Percentiles rank a stretch among this genome's conserved stretches.
Conservation (phyloP, 2,797 vertebrate genomes). For the Ceyx erithaca region DNA sequence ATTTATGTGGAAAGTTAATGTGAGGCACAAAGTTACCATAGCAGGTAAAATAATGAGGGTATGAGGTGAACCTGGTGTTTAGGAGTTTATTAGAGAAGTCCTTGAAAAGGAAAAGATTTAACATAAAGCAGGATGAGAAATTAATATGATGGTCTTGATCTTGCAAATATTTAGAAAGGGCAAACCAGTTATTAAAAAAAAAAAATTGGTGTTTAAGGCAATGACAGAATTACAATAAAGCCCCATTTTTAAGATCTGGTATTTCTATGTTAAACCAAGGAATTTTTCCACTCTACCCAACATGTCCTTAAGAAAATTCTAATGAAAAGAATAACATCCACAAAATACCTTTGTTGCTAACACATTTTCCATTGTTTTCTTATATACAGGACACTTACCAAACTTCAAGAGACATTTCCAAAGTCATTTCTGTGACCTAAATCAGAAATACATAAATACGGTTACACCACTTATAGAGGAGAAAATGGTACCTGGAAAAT, state of each 20-base stretch:
- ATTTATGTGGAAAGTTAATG: no score
- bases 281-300: not conserved
- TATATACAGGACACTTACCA: constrained; percentile 85
- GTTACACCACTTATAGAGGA: not conserved
- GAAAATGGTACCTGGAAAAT: not conserved
- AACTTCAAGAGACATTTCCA: constrained; percentile 92
- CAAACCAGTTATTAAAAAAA: not conserved
- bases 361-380: not conserved
- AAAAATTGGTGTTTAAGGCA: not conserved
- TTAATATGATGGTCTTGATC: not conserved
- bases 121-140: not conserved
- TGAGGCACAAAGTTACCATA: no score
- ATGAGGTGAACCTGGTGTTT: not conserved
- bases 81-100: not conserved
- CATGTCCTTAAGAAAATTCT: not conserved
- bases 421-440: constrained; percentile 91
- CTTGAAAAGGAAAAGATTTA: not conserved
- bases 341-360: not conserved
- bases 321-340: not conserved
- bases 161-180: not conserved
- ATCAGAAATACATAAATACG: constrained; percentile 57
- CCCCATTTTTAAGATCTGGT: not conserved
- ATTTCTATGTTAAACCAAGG: not conserved
- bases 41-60: no score
- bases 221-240: not conserved